phyloP scores from a whole-genome alignment of 1,140 invertebrate genomes.

The Araneus ventricosus region DNA sequence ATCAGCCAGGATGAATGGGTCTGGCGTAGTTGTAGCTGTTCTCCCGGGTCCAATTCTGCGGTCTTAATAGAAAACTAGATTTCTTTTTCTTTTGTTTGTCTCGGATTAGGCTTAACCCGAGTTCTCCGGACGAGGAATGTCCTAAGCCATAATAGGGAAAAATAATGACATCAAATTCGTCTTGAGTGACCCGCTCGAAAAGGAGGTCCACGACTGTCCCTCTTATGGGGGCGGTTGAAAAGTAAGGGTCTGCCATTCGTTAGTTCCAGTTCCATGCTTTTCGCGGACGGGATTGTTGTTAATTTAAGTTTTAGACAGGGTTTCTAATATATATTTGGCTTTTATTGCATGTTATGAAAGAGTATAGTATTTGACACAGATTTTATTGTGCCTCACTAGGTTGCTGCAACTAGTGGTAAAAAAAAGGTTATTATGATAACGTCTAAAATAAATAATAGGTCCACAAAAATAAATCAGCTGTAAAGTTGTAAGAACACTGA shows the following conservation, averaged over 20 bases:
- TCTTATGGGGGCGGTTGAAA: background rate
- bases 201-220: background rate
- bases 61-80: constrained; percentile 67
- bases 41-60: constrained; percentile 68
- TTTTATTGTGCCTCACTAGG: no score
- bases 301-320: background rate
- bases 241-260: background rate
- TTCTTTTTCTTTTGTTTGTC: constrained; percentile 59
- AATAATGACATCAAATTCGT: constrained; percentile 73
- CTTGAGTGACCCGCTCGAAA: constrained; percentile 55
- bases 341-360: background rate
- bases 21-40: constrained; percentile 7
- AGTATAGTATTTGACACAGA: no score
- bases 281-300: background rate
- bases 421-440: background rate
- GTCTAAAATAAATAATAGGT: no score
- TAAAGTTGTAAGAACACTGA: no score
- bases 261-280: background rate
- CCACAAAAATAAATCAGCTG: no score
- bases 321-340: background rate
- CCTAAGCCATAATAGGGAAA: constrained; percentile 49
- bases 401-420: background rate
- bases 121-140: background rate
- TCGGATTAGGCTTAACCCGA: constrained; percentile 65
- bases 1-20: constrained; percentile 61